Evolutionary conservation across 2,113 vertebrate species (phyloP).

Genomic region (Campylomormyrus numenius): DNA sequence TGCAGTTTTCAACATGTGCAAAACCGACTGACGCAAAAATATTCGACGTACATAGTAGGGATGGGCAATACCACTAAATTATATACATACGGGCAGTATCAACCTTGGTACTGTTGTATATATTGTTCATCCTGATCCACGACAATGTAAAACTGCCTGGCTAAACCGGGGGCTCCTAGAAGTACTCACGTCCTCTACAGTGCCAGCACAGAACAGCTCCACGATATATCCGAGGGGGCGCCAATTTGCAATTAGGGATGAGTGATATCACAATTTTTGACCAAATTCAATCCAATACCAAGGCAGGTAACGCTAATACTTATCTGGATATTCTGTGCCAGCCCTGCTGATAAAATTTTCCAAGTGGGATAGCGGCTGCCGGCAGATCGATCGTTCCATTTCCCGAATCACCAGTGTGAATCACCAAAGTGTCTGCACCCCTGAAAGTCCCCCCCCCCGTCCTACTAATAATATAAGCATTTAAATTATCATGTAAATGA

Average conservation of each 20-base stretch:
- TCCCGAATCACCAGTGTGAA: neutral
- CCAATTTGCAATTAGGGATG: neutral
- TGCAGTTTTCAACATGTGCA: neutral
- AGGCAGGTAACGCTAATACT: neutral
- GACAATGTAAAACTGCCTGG: too few relatives aligned
- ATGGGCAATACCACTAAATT: neutral
- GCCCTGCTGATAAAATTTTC: neutral
- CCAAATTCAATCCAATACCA: neutral
- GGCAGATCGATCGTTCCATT: neutral
- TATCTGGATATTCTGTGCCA: neutral
- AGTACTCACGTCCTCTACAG: too few relatives aligned
- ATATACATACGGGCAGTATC: neutral
- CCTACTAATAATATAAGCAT: neutral
- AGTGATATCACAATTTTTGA: neutral
- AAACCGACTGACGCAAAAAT: neutral
- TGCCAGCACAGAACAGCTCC: too few relatives aligned
- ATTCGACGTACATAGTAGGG: neutral
- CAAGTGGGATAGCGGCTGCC: neutral
- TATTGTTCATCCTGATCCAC: neutral
- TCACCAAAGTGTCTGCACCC: neutral
- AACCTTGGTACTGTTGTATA: neutral
- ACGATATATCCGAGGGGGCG: neutral
- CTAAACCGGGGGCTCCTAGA: too few relatives aligned
- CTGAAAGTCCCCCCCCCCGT: neutral
- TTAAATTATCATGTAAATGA: neutral